A percentile compares a stretch with the other conserved stretches of the same genome.
phyloP scores from a whole-genome alignment of 2,797 vertebrate genomes.

The Discoglossus pictus region DNA sequence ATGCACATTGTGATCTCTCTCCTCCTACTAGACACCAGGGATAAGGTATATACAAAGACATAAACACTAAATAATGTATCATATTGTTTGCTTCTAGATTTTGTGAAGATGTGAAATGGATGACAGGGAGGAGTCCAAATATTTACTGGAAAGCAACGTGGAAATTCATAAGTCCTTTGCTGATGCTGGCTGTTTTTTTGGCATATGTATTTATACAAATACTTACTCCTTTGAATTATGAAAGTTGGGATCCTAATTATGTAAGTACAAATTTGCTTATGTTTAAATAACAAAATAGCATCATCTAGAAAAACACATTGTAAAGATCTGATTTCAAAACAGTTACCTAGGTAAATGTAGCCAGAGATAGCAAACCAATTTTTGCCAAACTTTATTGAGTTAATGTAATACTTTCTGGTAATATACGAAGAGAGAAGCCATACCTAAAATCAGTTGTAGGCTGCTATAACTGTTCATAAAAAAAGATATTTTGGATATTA shows the following conservation, averaged over 20 bases:
- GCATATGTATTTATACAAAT: slow-evolving; percentile 74
- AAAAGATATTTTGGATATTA: too few species aligned
- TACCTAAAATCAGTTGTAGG: too few species aligned
- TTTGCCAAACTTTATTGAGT: too few species aligned
- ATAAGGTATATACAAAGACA: not conserved
- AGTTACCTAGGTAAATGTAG: too few species aligned
- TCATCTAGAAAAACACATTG: too few species aligned
- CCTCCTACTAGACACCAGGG: not conserved
- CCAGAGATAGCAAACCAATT: too few species aligned
- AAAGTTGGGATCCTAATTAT: slow-evolving; percentile 81
- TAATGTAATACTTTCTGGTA: too few species aligned
- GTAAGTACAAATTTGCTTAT: slow-evolving; percentile 74
- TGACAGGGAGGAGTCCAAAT: slow-evolving; percentile 80
- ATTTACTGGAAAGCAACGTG: slow-evolving; percentile 84
- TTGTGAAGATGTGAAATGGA: slow-evolving; percentile 78
- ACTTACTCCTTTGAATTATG: slow-evolving; percentile 67
- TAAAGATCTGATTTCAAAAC: too few species aligned
- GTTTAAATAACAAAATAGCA: too few species aligned
- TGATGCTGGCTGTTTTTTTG: slow-evolving; percentile 76
- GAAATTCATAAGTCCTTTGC: slow-evolving; percentile 81
- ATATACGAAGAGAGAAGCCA: too few species aligned
- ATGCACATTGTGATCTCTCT: not conserved
- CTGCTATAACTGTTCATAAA: too few species aligned
- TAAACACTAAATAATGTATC: not conserved
- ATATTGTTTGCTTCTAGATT: slow-evolving; percentile 71